These are phyloP conservation scores for Mythimna lalbum DNA, from an alignment of 2,888 invertebrate species.

Conservation along the genomic window DNA sequence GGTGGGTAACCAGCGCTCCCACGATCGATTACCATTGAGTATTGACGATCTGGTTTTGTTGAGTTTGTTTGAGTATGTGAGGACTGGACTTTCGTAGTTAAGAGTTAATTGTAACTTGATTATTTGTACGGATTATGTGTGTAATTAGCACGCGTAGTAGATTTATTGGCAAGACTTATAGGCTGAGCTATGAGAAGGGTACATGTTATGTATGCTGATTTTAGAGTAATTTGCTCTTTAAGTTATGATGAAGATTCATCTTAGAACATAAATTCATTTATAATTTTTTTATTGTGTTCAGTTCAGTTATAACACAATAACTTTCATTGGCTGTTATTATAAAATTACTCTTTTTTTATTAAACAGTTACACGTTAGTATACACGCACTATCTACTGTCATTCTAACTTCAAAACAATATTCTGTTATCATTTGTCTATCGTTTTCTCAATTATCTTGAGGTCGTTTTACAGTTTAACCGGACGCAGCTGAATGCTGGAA, in stretches of 20 bases:
- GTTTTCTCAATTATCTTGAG: neutral
- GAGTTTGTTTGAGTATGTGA: conserved; percentile 5
- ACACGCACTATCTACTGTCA: neutral
- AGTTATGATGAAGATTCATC: no score
- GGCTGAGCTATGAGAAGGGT: no score
- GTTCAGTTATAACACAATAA: neutral
- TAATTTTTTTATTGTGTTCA: neutral
- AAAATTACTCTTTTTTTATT: neutral
- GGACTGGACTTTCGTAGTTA: neutral
- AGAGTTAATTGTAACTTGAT: no score
- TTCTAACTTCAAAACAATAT: neutral
- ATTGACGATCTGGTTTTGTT: conserved; percentile 31
- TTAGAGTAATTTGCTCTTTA: neutral
- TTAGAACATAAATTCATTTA: no score
- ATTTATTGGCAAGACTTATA: no score
- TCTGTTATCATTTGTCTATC: neutral
- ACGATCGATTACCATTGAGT: conserved; percentile 38
- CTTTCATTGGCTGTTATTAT: neutral
- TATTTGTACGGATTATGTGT: no score
- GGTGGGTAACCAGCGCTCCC: conserved; percentile 37
- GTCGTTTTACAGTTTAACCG: neutral
- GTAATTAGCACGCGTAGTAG: no score
- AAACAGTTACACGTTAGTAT: neutral
- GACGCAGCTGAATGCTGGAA: neutral
- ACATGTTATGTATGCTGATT: neutral